Evolutionary conservation across 2,113 vertebrate genomes (phyloP).

Genomic region (Bos indicus): DNA sequence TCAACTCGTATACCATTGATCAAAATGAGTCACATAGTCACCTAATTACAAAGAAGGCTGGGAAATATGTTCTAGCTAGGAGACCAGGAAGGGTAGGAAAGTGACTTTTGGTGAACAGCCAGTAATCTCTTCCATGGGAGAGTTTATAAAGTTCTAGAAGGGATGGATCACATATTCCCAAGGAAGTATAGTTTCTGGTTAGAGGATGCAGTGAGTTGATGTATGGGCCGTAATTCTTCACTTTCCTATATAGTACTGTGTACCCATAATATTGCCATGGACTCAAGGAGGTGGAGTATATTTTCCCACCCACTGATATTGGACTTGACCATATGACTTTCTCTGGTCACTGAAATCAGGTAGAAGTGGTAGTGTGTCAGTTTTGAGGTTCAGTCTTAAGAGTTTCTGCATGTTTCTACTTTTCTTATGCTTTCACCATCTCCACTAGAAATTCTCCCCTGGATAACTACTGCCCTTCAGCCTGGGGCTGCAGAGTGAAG

Average conservation of each 20-base stretch:
- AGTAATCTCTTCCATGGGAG: not conserved
- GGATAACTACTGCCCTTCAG: not conserved
- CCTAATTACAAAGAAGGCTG: not conserved
- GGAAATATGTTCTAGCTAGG: not conserved
- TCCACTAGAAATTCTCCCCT: not conserved
- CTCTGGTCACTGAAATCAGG: not conserved
- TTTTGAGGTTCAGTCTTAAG: not conserved
- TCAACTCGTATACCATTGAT: not conserved
- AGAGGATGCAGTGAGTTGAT: not conserved
- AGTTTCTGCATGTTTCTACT: not conserved
- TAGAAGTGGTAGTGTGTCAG: not conserved
- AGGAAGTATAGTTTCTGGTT: not conserved
- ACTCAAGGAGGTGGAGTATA: not conserved
- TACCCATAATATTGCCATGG: not conserved
- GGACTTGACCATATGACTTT: not conserved
- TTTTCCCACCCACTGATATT: not conserved
- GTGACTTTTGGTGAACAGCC: not conserved
- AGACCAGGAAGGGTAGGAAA: not conserved
- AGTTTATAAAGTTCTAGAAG: not conserved
- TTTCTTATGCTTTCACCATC: not conserved
- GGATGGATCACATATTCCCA: not conserved
- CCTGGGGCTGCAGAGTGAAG: not conserved
- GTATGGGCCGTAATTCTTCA: not conserved
- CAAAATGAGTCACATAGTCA: not conserved
- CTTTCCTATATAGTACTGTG: not conserved